Evolutionary conservation across 2,113 vertebrate genomes (phyloP).

Genomic region (Prolemur simus): DNA sequence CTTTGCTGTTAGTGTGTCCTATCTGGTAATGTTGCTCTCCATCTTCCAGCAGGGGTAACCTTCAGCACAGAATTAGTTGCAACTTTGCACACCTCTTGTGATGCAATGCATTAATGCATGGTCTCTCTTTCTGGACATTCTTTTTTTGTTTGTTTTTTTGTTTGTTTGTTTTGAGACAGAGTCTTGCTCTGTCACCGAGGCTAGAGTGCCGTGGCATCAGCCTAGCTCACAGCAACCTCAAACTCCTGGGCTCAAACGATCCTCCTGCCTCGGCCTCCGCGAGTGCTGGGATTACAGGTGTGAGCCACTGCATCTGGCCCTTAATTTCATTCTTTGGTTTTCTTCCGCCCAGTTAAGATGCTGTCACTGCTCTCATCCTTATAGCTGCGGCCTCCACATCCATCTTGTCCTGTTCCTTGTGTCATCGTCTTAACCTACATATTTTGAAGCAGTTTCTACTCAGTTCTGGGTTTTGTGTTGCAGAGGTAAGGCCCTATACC

Average conservation of each 20-base stretch:
- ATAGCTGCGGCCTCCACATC: background rate
- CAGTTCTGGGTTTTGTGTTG: background rate
- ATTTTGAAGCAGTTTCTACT: background rate
- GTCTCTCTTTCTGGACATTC: background rate
- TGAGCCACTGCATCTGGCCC: no score
- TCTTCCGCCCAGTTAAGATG: background rate
- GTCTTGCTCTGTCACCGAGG: no score
- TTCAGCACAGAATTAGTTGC: background rate
- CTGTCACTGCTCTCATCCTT: fast-evolving
- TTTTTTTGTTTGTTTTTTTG: background rate
- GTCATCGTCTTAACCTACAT: no score
- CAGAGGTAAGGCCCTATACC: background rate
- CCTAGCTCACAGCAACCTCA: no score
- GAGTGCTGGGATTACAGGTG: no score
- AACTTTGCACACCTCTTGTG: background rate
- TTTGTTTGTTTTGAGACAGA: no score
- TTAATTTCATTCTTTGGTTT: background rate
- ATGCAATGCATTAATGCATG: fast-evolving
- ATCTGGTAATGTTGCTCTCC: fast-evolving
- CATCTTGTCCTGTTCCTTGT: fast-evolving
- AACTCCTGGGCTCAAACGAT: no score
- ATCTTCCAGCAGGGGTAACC: background rate
- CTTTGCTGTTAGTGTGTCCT: background rate
- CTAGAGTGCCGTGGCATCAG: no score
- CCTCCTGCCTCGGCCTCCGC: no score